Conservation (phyloP, 2,113 vertebrate species). For the Lichenostomus cassidix region DNA sequence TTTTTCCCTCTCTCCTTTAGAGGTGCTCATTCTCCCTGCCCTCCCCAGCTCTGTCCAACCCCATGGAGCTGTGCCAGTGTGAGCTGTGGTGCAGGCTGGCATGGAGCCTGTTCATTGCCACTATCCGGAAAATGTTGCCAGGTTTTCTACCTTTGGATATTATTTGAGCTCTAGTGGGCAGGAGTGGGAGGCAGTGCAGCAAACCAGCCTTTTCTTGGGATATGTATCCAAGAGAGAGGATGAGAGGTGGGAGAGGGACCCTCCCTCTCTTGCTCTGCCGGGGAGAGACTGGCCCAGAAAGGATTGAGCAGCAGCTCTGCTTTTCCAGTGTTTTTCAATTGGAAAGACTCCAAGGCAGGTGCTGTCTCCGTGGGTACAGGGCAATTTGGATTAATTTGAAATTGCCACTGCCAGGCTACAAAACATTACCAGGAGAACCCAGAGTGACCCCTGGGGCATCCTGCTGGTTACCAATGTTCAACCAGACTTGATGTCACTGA, state of each 20-base stretch:
- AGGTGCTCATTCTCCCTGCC: neutral
- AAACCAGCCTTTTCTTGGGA: neutral
- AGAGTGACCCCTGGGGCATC: neutral
- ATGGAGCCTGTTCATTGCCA: neutral
- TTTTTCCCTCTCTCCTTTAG: neutral
- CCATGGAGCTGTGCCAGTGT: fast-evolving
- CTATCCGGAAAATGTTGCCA: neutral
- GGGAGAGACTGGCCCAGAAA: neutral
- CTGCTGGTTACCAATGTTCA: neutral
- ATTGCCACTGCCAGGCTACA: neutral
- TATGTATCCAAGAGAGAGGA: neutral
- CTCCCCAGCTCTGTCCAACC: neutral
- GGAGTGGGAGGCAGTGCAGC: neutral
- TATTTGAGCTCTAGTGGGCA: neutral
- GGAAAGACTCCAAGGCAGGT: neutral
- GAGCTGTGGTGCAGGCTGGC: neutral
- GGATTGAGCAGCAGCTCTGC: neutral
- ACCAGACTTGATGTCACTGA: neutral
- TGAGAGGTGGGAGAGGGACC: neutral
- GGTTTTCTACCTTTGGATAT: neutral
- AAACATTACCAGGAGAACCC: neutral
- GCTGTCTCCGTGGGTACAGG: neutral
- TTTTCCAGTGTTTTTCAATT: neutral
- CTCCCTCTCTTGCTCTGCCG: neutral
- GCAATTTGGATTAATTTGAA: neutral